phyloP scores from a whole-genome alignment of 2,113 vertebrate genomes.

The Balaeniceps rex region DNA sequence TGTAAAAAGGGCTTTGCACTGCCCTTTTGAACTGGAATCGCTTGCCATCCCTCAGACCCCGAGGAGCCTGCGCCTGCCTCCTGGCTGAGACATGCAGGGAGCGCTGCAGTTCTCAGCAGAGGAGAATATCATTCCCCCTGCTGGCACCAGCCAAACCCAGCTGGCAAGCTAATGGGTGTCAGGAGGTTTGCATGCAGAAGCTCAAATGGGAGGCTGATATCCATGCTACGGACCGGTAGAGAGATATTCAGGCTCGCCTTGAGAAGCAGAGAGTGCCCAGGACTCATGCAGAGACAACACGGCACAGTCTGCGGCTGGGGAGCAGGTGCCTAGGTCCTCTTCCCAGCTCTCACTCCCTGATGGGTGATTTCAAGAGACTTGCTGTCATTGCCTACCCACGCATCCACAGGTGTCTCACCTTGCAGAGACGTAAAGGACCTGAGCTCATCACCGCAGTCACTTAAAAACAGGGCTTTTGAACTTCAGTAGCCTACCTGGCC shows the following conservation, averaged over 20 bases:
- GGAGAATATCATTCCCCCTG: no score
- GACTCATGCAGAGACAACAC: accelerated
- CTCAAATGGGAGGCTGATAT: background rate
- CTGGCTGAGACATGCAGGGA: background rate
- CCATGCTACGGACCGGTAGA: accelerated
- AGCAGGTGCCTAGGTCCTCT: background rate
- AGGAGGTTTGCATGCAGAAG: background rate
- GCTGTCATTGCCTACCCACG: background rate
- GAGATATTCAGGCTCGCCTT: background rate
- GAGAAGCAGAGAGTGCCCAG: background rate
- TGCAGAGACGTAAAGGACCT: background rate
- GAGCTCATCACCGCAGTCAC: background rate
- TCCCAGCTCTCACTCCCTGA: background rate
- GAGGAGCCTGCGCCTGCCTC: background rate
- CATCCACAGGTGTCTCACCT: background rate
- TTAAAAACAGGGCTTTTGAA: background rate
- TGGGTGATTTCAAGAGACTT: background rate
- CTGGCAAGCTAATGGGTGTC: background rate
- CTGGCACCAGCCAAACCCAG: background rate
- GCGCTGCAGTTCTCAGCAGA: background rate
- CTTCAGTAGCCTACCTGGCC: background rate
- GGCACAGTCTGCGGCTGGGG: background rate
- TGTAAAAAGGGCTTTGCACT: no score
- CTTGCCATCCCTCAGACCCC: background rate
- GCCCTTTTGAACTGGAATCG: no score